Conservation (phyloP, 2,888 invertebrate genomes). For the Piscicola geometra region DNA sequence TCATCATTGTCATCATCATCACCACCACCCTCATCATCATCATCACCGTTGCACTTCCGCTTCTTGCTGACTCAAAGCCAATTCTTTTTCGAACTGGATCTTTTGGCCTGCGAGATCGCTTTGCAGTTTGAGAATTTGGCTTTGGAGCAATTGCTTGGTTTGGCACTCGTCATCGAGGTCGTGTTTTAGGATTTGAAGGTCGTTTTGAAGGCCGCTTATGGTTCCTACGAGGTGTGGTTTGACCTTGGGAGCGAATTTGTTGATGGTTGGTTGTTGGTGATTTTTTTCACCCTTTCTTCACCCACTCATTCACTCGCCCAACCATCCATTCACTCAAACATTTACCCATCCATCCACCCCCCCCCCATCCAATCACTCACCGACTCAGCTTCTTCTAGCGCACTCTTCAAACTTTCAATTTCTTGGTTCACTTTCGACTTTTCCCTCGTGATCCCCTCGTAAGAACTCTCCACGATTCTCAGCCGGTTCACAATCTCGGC, state of each 20-base stretch:
- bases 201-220: constrained; percentile 12
- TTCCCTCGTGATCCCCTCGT: constrained; percentile 16
- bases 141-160: neutral
- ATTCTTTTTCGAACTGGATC: constrained; percentile 22
- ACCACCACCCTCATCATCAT: constrained; percentile 32
- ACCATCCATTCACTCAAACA: too few relatives aligned
- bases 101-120: neutral
- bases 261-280: too few relatives aligned
- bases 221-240: constrained; percentile 20
- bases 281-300: neutral
- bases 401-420: constrained; percentile 11
- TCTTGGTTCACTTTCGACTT: constrained; percentile 13
- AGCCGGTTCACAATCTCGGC: constrained; percentile 7
- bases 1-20: constrained; percentile 32
- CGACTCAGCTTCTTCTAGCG: constrained; percentile 26
- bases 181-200: neutral
- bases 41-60: constrained; percentile 6
- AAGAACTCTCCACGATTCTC: constrained; percentile 15
- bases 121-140: constrained; percentile 26
- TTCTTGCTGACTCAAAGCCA: neutral
- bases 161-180: constrained; percentile 24
- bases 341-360: too few relatives aligned
- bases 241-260: neutral
- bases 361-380: too few relatives aligned
- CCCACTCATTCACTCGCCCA: neutral